Percentiles rank a stretch among this genome's conserved stretches.
These are phyloP conservation scores for Pectinophora gossypiella DNA, from an alignment of 1,140 invertebrate species.

Conservation along the genomic window DNA sequence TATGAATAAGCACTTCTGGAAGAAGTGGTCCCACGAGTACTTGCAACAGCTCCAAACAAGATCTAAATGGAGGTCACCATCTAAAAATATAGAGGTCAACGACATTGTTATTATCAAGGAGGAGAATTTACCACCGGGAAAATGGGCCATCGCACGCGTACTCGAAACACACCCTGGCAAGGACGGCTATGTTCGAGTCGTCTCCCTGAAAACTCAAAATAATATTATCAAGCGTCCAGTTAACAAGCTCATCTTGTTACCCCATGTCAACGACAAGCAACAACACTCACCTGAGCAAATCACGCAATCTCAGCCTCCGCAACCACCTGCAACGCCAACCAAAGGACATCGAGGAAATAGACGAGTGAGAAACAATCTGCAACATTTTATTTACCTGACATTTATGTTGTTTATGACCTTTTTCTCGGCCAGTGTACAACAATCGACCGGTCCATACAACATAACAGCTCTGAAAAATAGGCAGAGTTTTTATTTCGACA, in stretches of 20 bases:
- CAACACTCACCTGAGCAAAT: too few species aligned
- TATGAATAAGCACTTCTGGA: conserved; percentile 31
- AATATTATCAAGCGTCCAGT: conserved; percentile 13
- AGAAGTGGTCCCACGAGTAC: conserved; percentile 30
- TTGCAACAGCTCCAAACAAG: conserved; percentile 22
- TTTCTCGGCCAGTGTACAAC: background rate
- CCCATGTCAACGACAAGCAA: background rate
- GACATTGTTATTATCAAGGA: conserved; percentile 35
- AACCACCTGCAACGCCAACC: too few species aligned
- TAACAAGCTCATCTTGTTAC: background rate
- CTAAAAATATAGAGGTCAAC: conserved; percentile 1
- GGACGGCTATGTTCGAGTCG: conserved; percentile 41
- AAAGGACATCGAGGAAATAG: background rate
- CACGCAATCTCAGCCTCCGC: too few species aligned
- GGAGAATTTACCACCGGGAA: conserved; percentile 28
- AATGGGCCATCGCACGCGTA: conserved; percentile 40
- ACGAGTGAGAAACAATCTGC: background rate
- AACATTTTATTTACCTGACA: background rate
- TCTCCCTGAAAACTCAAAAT: conserved; percentile 27
- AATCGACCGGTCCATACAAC: background rate
- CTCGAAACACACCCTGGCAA: conserved; percentile 27
- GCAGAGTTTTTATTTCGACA: conserved; percentile 11
- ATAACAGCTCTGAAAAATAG: background rate
- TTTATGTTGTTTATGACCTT: background rate
- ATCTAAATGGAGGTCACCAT: conserved; percentile 22